These are phyloP conservation scores for Drosophila trichaetosa DNA, from an alignment of 2,888 invertebrate species.

Conservation along the genomic window DNA sequence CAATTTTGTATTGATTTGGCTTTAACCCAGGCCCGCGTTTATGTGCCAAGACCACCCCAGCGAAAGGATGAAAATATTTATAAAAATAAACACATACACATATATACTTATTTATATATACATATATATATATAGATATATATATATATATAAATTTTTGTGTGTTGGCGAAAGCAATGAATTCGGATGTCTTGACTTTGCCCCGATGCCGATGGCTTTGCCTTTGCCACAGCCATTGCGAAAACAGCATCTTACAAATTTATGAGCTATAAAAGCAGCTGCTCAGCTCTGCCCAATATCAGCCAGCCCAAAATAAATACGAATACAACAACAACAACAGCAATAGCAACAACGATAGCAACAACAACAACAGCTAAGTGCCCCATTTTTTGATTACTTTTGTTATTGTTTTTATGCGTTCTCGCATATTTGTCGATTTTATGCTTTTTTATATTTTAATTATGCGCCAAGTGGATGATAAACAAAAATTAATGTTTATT, in stretches of 20 bases:
- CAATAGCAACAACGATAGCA: slow-evolving; percentile 11
- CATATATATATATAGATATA: background rate
- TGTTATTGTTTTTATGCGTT: slow-evolving; percentile 72
- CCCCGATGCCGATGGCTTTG: background rate
- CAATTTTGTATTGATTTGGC: slow-evolving; percentile 76
- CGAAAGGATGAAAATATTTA: slow-evolving; percentile 63
- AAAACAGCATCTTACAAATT: slow-evolving; percentile 73
- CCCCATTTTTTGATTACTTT: slow-evolving; percentile 74
- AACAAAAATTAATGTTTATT: slow-evolving; percentile 50
- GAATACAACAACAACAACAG: slow-evolving; percentile 27
- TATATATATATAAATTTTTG: background rate
- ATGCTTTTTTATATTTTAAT: slow-evolving; percentile 59
- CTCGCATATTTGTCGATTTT: slow-evolving; percentile 61
- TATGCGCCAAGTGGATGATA: slow-evolving; percentile 61
- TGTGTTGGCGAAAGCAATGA: slow-evolving; percentile 64
- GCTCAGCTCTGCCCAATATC: slow-evolving; percentile 33
- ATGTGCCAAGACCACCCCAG: slow-evolving; percentile 47
- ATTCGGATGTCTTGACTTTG: slow-evolving; percentile 67
- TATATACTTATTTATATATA: slow-evolving; percentile 1
- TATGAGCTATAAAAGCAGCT: slow-evolving; percentile 80
- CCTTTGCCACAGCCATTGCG: slow-evolving; percentile 50
- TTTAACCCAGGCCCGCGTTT: slow-evolving; percentile 37
- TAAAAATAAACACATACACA: slow-evolving; percentile 2
- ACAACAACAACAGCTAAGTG: slow-evolving; percentile 45
- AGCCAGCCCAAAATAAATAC: slow-evolving; percentile 16